Evolutionary conservation across 2,888 invertebrate genomes (phyloP).

Genomic region (Pristionchus japonicus): DNA sequence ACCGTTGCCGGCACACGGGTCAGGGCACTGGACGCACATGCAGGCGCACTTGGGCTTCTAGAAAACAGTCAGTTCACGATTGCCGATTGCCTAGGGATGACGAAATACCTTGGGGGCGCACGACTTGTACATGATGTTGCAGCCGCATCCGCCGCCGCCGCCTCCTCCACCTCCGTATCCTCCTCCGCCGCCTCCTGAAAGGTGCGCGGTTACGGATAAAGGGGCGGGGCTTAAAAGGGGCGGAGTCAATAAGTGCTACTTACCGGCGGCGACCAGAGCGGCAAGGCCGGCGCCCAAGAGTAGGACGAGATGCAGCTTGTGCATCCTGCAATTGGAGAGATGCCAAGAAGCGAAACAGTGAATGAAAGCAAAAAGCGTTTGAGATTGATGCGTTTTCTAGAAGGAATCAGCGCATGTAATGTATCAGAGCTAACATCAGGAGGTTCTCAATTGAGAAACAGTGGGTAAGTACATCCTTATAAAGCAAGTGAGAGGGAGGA

Average conservation of each 20-base stretch:
- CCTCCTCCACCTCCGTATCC: constrained; percentile 24
- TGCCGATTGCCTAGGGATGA: background rate
- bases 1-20: constrained; percentile 31
- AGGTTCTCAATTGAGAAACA: background rate
- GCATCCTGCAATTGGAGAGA: constrained; percentile 17
- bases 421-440: background rate
- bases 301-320: constrained; percentile 29
- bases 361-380: background rate
- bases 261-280: constrained; percentile 25
- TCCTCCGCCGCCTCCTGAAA: constrained; percentile 37
- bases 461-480: background rate
- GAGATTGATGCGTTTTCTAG: background rate
- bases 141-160: constrained; percentile 35
- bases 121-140: constrained; percentile 43
- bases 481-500: background rate
- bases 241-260: too few relatives aligned
- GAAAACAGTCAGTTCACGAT: background rate
- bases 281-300: background rate
- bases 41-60: constrained; percentile 44
- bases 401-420: background rate
- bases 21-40: constrained; percentile 48
- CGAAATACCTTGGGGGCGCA: constrained; percentile 23
- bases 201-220: background rate
- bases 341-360: background rate
- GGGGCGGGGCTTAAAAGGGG: background rate